Evolutionary conservation across 2,888 invertebrate genomes (phyloP), one percentile per base, ranked within the genome.

Genomic region (Epiblema foenella): DNA sequence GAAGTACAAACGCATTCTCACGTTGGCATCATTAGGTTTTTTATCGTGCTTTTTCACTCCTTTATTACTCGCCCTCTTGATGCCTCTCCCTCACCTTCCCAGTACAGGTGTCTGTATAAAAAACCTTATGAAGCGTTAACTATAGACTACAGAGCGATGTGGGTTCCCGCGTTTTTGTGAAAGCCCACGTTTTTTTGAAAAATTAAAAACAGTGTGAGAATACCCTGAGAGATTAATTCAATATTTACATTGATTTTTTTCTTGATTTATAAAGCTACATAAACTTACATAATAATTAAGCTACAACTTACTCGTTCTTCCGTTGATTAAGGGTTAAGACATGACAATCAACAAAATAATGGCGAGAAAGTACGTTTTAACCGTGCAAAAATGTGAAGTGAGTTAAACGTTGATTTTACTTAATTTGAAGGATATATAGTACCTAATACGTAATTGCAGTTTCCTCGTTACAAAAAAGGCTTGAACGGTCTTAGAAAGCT

Each of bases 31-130:
- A 87, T 88, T 86, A 87, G 69, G 67, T 73, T 82, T 83, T 83
- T 84, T 75, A 70, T 71, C 62, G 52, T 54, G 71, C 77, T 84
- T 86, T 87, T 82, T 78, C 75, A 68, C 49, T 63, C 58, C 60
- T 72, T 75, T 71, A 73, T 77, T 75, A 74, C 75, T 74, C 83
- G 80, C 80, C 81, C 84, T 82, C 83, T 64, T 81, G 83, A 78
- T 76, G 78, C 81, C 81, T 80, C 80, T 80, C 81, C 81, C 81
- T 80, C 78, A 71, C 68, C 72, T 73, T 71, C 68, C 64, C 69
- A 33, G 65, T 87, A 89, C 90, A 90, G 90, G 90, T 90, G 90
- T 83, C 78, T 74, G 65, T 65, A 73, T 79, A 82, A 85, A 88
- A 87, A 88, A 83, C 69, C 60, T 56, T 66, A 69, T 65, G 64